phyloP scores from a whole-genome alignment of 2,797 vertebrate genomes.

The Salmo trutta region DNA sequence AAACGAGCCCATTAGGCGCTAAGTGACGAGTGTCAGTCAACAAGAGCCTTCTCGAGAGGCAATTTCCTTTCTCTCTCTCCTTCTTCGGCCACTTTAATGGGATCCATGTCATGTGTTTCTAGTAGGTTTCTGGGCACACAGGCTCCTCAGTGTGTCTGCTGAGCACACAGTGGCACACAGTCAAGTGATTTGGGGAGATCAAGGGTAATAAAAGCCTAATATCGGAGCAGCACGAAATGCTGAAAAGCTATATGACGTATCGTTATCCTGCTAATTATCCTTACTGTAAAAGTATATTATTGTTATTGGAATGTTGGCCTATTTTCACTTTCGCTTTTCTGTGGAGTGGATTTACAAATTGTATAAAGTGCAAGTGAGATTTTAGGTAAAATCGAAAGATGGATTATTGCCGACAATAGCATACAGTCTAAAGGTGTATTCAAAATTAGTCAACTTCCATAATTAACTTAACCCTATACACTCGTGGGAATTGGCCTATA shows the following conservation, averaged over 20 bases:
- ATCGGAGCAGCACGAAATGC: neutral
- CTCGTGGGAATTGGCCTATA: too few species aligned
- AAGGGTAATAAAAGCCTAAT: neutral
- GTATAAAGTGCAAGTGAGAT: neutral
- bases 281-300: neutral
- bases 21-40: neutral
- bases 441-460: neutral
- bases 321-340: too few species aligned
- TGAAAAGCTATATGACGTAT: neutral
- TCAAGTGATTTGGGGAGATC: neutral
- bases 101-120: neutral
- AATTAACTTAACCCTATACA: too few species aligned
- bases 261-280: neutral
- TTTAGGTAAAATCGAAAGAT: neutral
- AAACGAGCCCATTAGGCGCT: neutral
- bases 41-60: neutral
- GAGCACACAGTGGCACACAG: neutral
- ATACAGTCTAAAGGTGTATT: neutral
- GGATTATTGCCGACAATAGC: neutral
- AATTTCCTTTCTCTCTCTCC: neutral
- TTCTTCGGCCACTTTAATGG: neutral
- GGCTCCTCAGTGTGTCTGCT: neutral
- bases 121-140: neutral
- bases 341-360: neutral
- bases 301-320: neutral